These are phyloP conservation scores for Phrynocephalus guinanensis DNA, from an alignment of 2,797 vertebrate genomes.

Conservation along the genomic window DNA sequence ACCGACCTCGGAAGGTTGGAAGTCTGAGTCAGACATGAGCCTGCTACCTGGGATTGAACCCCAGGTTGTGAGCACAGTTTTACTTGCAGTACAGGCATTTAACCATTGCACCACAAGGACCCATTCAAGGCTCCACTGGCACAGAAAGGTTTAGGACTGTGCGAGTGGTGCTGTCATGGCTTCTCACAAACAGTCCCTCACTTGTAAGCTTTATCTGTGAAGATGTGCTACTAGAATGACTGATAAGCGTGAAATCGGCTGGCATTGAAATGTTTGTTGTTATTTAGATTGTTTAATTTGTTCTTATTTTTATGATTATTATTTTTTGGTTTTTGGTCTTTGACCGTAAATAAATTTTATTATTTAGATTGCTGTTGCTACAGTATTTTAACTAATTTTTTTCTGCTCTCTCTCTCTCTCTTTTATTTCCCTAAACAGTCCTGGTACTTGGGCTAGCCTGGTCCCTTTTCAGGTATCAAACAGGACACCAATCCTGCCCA, in stretches of 20 bases:
- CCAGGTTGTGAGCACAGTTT: too few species aligned
- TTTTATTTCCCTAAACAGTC: constrained; percentile 82
- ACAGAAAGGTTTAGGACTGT: neutral
- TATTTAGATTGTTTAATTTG: neutral
- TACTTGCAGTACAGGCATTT: too few species aligned
- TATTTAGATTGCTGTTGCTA: constrained; percentile 14
- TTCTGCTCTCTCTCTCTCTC: constrained; percentile 65
- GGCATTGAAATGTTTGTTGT: constrained; percentile 18
- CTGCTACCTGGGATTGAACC: too few species aligned
- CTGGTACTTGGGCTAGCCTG: constrained; percentile 99
- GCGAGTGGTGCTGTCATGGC: neutral
- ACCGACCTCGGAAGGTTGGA: too few species aligned
- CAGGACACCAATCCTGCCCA: constrained; percentile 98
- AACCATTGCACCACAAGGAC: too few species aligned
- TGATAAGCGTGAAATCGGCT: constrained; percentile 9
- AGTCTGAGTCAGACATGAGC: too few species aligned
- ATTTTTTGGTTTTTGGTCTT: too few species aligned
- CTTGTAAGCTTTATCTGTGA: constrained; percentile 41
- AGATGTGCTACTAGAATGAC: constrained; percentile 35
- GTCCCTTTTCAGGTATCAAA: constrained; percentile 99
- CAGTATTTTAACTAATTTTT: constrained; percentile 64
- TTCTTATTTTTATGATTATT: too few species aligned
- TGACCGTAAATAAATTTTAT: neutral
- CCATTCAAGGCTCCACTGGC: neutral
- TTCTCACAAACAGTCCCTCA: constrained; percentile 10